Evolutionary conservation across 1,140 invertebrate species (phyloP), one percentile per base, ranked within the genome.

Genomic region (Caenorhabditis remanei): DNA sequence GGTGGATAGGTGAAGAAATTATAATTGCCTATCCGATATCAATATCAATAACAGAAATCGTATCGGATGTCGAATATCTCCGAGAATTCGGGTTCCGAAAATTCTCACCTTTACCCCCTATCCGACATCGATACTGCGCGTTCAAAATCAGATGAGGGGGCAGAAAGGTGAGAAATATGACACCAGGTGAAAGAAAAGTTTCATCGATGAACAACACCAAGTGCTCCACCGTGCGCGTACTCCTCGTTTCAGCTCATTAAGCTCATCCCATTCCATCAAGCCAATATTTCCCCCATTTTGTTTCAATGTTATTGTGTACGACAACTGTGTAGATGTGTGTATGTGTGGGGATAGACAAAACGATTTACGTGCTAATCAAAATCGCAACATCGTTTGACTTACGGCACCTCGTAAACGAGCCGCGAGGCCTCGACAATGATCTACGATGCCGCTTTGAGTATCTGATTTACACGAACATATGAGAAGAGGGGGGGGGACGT

Each of bases 291-390:
- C n/a, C 71, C 71, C 71, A 79, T 79, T 79, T 46, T 79, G 13
- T 24, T 11, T 79, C 71, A 79, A 79, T 79, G 71, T 79, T 79
- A 79, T 79, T 50, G n/a, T 50, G 71, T 79, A n/a, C 71, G 46
- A 48, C 71, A 79, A 79, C 71, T 79, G 71, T 79, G 5, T 75
- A 32, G 7, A 61, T 61, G 56, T 21, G 21, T 67, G 63, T 21
- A 67, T 40, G 50, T 53, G 50, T 53, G 16, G 11, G 50, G 14
- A 8, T 14, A n/a, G n/a, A n/a, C 16, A n/a, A 24, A 46, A 79
- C 71, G n/a, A 79, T 79, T 79, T 79, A 79, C 71, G 71, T 79
- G 46, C 46, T 79, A 79, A 79, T 79, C 46, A 79, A 79, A 79
- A 50, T 79, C 46, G 71, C 71, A 79, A 79, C 71, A 79, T 79